Base-by-base conservation (phyloP, 2,888 invertebrate species). In the Tachina lurida region DNA sequence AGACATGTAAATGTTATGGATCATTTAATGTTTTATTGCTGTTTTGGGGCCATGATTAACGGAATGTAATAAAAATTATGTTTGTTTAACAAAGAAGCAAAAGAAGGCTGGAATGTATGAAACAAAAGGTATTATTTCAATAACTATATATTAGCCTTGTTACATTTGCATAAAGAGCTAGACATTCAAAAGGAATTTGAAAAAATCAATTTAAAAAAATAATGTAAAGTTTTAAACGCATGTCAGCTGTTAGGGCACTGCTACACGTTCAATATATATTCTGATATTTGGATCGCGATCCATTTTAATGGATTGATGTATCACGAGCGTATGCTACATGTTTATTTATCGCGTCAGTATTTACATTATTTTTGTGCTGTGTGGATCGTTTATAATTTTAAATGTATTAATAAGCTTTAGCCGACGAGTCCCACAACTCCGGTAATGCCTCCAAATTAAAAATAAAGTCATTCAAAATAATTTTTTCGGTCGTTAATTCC, bases 21-120 rank as follows among this genome's bases (percentile, higher is more conserved):
- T 74, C 68, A 74, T 82, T 85, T 82, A 78, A 78, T 77, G 75
- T 45, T 85, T 85, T 82, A 85, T 85, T 74, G 67, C 78, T 74
- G 81, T 85, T 84, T 85, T 85, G 84, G 85, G 78, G 78, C 74
- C 78, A 81, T 85, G 58, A 81, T 75, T 78, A 81, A 78, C 13
- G n/a, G 22, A 65, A 67, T 67, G 47, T 43, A 60, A 80, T 74
- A 81, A 67, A 67, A 60, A 68, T 65, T 19, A 47, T 52, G 47
- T 19, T 56, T 43, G 47, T 52, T 71, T 22, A 45, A 68, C 68
- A 68, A 77, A 58, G 45, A 54, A 45, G 10, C 1, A 22, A 47
- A 52, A 15, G n/a, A 43, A 45, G 45, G 54, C 15, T 41, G 49
- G 22, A 49, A 5, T 9, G 5, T 8, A 7, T 8, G 1, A 43